phyloP scores from a whole-genome alignment of 2,113 vertebrate genomes.

The Podarcis muralis region DNA sequence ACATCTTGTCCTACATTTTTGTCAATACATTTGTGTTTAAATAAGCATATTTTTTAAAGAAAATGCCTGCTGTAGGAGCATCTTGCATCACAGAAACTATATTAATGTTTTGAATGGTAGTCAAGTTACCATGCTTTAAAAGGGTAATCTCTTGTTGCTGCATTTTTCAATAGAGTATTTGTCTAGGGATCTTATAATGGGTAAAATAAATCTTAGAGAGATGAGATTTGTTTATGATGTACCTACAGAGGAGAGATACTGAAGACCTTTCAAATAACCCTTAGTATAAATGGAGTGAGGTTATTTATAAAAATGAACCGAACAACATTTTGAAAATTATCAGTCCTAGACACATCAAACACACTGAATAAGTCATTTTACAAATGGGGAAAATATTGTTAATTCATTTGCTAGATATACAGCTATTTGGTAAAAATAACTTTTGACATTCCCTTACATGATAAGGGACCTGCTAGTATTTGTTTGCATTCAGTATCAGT shows the following conservation, averaged over 20 bases:
- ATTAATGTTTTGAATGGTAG: constrained; percentile 42
- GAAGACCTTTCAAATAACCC: neutral
- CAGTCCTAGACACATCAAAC: neutral
- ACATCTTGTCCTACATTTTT: fast-evolving
- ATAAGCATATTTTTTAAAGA: neutral
- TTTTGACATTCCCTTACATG: neutral
- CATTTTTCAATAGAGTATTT: neutral
- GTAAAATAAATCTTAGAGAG: neutral
- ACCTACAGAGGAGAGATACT: neutral
- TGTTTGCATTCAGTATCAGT: neutral
- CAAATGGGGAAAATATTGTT: neutral
- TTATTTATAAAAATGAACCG: constrained; percentile 33
- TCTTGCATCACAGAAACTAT: constrained; percentile 27
- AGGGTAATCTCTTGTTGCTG: neutral
- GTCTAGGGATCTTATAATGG: neutral
- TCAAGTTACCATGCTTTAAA: neutral
- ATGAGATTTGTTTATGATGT: neutral
- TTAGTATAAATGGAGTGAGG: neutral
- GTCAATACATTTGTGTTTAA: constrained; percentile 2
- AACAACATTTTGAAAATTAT: constrained; percentile 11
- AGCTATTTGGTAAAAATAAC: constrained; percentile 29
- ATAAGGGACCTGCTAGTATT: neutral
- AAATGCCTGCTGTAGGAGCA: neutral
- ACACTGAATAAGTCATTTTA: constrained; percentile 17
- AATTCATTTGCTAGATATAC: neutral